Conservation (phyloP, 2,113 vertebrate genomes). For the Lophura nycthemera region DNA sequence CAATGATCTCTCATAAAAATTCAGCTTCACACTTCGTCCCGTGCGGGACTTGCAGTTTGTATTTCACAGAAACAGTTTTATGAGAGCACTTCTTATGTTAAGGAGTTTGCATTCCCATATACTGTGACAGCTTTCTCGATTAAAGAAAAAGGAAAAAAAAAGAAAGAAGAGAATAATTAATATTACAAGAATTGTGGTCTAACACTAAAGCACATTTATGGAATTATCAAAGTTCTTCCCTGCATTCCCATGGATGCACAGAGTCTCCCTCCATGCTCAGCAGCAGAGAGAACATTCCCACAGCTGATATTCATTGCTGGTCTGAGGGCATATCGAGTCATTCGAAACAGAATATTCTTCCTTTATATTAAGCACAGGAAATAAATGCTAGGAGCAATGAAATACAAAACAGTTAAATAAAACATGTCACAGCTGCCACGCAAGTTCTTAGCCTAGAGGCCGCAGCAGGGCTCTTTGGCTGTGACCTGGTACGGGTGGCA, state of each 20-base stretch:
- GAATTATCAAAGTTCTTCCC: neutral
- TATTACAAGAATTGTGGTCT: neutral
- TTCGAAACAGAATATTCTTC: constrained; percentile 5
- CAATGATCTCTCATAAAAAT: constrained; percentile 65
- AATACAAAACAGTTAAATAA: neutral
- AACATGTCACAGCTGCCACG: neutral
- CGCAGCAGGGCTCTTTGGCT: neutral
- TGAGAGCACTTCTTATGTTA: constrained; percentile 59
- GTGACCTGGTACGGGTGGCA: neutral
- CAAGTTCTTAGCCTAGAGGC: neutral
- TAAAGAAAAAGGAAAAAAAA: neutral
- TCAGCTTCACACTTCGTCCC: constrained; percentile 56
- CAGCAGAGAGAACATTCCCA: neutral
- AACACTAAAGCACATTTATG: constrained; percentile 6
- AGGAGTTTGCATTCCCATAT: constrained; percentile 38
- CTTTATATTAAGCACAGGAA: neutral
- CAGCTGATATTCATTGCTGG: neutral
- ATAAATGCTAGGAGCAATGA: neutral
- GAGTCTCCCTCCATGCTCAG: neutral
- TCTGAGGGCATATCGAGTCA: neutral
- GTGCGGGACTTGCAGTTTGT: constrained; percentile 40
- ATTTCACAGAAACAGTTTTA: constrained; percentile 61
- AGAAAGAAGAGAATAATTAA: neutral
- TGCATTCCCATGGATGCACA: neutral
- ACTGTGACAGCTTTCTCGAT: neutral